phyloP scores from a whole-genome alignment of 1,140 invertebrate species.

The honey bee (Apis mellifera) region Amel_HAv3.1 CM009931.2:9174501-9175000 shows the following conservation, averaged over 20 bases:
- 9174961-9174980: not conserved
- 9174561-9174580: not conserved
- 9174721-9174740: constrained; percentile 2
- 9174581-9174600: not conserved
- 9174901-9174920: not conserved
- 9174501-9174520: no score
- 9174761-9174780: not conserved
- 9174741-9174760: not conserved
- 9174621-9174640: not conserved
- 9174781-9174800: no score
- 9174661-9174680: not conserved
- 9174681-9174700: not conserved
- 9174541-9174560: not conserved
- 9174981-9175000: not conserved
- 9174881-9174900: no score
- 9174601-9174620: not conserved
- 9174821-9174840: not conserved
- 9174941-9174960: not conserved
- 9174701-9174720: not conserved
- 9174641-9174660: not conserved
- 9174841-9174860: not conserved
- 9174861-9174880: not conserved
- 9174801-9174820: not conserved
- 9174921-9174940: not conserved
- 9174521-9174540: not conserved